These are phyloP conservation scores for Poeciliopsis occidentalis DNA, from an alignment of 2,113 vertebrate species.

Conservation along the genomic window DNA sequence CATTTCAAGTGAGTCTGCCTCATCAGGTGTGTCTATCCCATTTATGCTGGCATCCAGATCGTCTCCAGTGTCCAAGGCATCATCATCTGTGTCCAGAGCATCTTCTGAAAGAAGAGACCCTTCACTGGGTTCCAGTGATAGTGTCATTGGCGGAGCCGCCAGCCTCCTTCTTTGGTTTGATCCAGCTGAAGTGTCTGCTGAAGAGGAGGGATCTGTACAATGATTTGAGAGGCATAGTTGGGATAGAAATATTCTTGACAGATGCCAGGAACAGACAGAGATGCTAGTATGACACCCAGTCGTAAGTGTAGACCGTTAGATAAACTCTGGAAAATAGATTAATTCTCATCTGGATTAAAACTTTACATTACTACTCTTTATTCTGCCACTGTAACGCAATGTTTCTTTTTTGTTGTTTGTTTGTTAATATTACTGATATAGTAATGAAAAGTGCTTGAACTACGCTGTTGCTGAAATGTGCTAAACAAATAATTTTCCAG, in stretches of 20 bases:
- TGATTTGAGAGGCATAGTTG: not conserved
- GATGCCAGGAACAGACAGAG: too few relatives aligned
- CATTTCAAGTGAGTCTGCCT: constrained; percentile 90
- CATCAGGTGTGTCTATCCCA: constrained; percentile 93
- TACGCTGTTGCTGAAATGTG: too few relatives aligned
- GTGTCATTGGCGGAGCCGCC: constrained; percentile 88
- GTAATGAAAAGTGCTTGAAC: too few relatives aligned
- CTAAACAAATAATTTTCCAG: too few relatives aligned
- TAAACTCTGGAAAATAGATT: too few relatives aligned
- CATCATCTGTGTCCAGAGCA: constrained; percentile 91
- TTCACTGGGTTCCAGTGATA: constrained; percentile 93
- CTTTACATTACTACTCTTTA: too few relatives aligned
- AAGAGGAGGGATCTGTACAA: constrained; percentile 73
- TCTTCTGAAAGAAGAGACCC: constrained; percentile 92
- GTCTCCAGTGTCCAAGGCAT: constrained; percentile 88
- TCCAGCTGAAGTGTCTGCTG: constrained; percentile 82
- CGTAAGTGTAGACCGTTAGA: too few relatives aligned
- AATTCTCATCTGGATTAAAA: too few relatives aligned
- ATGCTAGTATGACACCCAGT: too few relatives aligned
- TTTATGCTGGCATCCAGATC: constrained; percentile 94
- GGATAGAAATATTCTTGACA: not conserved
- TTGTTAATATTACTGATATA: too few relatives aligned
- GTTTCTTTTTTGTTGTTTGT: too few relatives aligned
- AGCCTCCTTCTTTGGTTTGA: constrained; percentile 88
- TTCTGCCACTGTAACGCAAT: too few relatives aligned